Base-by-base conservation (phyloP, 1,140 invertebrate species). In the Trachelipus rathkii region DNA sequence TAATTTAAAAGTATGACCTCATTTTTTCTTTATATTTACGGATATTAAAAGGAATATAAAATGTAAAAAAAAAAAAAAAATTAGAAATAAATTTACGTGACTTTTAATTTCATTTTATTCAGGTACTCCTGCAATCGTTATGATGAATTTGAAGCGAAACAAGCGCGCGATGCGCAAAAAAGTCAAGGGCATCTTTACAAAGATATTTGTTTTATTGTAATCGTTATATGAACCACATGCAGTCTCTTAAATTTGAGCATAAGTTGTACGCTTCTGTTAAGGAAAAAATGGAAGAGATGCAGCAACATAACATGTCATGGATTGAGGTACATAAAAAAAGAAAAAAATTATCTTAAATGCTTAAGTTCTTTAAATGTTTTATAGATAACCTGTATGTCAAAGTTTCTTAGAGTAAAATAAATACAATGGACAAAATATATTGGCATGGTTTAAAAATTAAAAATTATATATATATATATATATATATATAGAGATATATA, bases 241-340 rank as follows among this genome's bases (percentile, higher is more conserved):
- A 98, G 86, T 97, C 95, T 78, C 89, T 99, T 79, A 97, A 97
- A 86, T 97, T 99, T 87, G 97, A 99, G 86, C 92, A 94, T 85
- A 98, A 98, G 88, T 87, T 96, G 21, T 96, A 96, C 85, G 92
- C 93, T 7, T 92, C 92, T 72, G 93, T 98, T 11, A 95, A 97
- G 85, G 92, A 94, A 83, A 99, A 99, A 87, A 99, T 99, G 96
- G 96, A 98, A 85, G 96, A 98, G 87, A 98, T 99, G 96, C 96
- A 98, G 84, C 95, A 98, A 83, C 95, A 98, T 84, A 97, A 97
- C 84, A 98, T 99, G 96, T 97, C 95, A 70, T 99, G 97, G 97
- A 99, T 99, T 83, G 97, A 99, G 90, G 95, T 96, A 82, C 85
- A 33, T 33, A 6, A 33, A 33, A 33, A 3, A 33, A 6, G 6